These are phyloP conservation scores for Myiozetetes cayanensis DNA, from an alignment of 2,113 vertebrate species.

Conservation along the genomic window DNA sequence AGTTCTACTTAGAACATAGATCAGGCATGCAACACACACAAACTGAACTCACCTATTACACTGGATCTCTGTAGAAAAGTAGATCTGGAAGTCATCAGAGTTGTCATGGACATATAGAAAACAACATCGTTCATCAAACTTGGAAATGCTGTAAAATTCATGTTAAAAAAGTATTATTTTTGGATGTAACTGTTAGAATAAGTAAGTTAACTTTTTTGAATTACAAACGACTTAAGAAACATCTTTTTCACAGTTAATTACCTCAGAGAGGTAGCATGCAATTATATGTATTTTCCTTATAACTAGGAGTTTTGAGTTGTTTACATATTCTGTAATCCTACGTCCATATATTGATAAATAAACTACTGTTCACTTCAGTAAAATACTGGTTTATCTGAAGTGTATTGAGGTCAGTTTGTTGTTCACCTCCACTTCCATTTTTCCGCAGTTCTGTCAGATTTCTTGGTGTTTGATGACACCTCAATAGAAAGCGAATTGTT, in stretches of 20 bases:
- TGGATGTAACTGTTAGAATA: background rate
- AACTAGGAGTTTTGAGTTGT: background rate
- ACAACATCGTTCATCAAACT: constrained; percentile 94
- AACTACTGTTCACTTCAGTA: background rate
- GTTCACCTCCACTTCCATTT: background rate
- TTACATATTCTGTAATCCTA: background rate
- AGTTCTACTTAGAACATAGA: background rate
- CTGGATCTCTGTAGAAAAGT: constrained; percentile 91
- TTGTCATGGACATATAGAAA: constrained; percentile 95
- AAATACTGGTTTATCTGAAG: background rate
- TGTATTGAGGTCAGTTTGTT: background rate
- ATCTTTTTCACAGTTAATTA: background rate
- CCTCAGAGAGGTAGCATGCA: background rate
- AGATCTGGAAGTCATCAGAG: constrained; percentile 97
- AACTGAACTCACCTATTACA: constrained; percentile 84
- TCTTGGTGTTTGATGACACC: background rate
- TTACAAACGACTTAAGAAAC: background rate
- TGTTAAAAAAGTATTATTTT: constrained; percentile 3
- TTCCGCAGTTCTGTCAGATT: background rate
- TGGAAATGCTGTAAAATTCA: constrained; percentile 84
- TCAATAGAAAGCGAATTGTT: background rate
- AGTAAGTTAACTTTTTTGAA: background rate
- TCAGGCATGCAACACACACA: background rate
- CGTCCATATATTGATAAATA: background rate
- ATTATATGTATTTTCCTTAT: background rate